Conservation (phyloP, 2,888 invertebrate species). For the Leptura quadrifasciata region DNA sequence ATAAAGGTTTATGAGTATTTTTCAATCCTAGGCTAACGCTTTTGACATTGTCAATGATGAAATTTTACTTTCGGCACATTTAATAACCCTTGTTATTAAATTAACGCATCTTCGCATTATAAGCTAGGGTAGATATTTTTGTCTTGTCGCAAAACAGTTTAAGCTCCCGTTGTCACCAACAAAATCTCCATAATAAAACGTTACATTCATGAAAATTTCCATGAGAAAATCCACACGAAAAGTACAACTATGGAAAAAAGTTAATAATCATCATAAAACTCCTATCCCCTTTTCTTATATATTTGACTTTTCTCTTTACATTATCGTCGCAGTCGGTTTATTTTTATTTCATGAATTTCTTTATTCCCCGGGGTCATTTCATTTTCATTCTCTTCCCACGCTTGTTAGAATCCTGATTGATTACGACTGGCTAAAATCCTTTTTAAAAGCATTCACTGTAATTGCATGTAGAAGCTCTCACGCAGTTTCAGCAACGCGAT, state of each 20-base stretch:
- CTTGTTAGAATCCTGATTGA: conserved; percentile 18
- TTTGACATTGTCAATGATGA: no score
- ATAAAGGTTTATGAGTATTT: no score
- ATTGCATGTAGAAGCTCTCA: no score
- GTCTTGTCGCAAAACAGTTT: not conserved
- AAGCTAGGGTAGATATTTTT: not conserved
- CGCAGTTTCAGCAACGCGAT: no score
- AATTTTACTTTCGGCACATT: no score
- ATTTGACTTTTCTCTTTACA: conserved; percentile 1
- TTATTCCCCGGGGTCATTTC: conserved; percentile 5
- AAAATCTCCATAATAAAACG: not conserved
- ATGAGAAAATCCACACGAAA: not conserved
- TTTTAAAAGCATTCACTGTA: no score
- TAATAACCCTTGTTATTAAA: not conserved
- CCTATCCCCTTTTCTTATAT: not conserved
- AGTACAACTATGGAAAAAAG: not conserved
- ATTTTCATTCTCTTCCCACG: conserved; percentile 20
- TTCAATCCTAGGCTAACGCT: no score
- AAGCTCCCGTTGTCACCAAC: not conserved
- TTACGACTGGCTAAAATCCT: not conserved
- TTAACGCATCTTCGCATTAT: not conserved
- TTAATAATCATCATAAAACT: not conserved
- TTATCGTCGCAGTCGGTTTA: not conserved
- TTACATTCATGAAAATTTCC: not conserved
- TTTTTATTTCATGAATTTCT: conserved; percentile 13